Evolutionary conservation across 92 coral and sea anemone species (phyloP).

Genomic region (Desmophyllum pertusum): DNA sequence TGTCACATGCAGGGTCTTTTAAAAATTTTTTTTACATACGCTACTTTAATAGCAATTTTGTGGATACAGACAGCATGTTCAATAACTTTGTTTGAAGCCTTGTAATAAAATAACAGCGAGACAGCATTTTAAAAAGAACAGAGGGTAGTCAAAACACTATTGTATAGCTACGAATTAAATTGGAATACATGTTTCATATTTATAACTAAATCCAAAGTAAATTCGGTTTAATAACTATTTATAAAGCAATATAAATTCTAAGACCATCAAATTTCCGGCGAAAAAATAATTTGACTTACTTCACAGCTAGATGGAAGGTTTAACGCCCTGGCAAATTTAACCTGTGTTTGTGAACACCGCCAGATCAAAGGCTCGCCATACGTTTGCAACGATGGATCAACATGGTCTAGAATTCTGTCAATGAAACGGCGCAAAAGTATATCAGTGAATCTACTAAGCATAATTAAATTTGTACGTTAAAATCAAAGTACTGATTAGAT

Average conservation of each 20-base stretch:
- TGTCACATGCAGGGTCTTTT: background rate
- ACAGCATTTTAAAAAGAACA: background rate
- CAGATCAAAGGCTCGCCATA: slow-evolving; percentile 41
- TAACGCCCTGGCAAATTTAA: slow-evolving; percentile 27
- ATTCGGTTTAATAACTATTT: background rate
- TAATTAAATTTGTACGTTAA: background rate
- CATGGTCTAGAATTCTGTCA: slow-evolving; percentile 24
- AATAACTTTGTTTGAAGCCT: background rate
- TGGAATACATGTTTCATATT: background rate
- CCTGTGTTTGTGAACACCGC: slow-evolving; percentile 25
- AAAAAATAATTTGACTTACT: slow-evolving; percentile 2
- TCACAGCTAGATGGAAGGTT: background rate
- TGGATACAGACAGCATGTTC: background rate
- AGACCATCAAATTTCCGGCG: background rate
- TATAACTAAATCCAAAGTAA: background rate
- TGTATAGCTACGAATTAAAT: slow-evolving; percentile 2
- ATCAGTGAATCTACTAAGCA: background rate
- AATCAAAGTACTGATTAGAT: background rate
- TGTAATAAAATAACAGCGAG: background rate
- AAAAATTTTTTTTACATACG: background rate
- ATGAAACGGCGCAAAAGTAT: background rate
- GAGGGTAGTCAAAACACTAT: background rate
- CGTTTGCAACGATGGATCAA: slow-evolving; percentile 26
- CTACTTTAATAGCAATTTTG: background rate
- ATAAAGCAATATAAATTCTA: background rate